Evolutionary conservation across 2,113 vertebrate genomes (phyloP).

Genomic region (Aplodontia rufa): DNA sequence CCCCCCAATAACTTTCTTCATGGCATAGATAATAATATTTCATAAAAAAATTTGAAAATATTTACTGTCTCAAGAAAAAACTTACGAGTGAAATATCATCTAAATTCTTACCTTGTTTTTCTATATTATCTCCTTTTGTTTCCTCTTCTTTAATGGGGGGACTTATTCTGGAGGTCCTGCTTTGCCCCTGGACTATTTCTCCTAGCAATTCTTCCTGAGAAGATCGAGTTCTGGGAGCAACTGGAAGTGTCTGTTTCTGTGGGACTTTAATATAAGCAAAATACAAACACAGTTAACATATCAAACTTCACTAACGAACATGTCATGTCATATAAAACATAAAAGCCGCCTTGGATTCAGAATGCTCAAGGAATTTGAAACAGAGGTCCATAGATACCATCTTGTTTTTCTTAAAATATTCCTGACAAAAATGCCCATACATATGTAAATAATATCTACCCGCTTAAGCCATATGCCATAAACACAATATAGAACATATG

Average conservation of each 20-base stretch:
- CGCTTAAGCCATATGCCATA: background rate
- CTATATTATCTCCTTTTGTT: slow-evolving; percentile 80
- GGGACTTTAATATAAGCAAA: slow-evolving; percentile 84
- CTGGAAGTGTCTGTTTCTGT: slow-evolving; percentile 95
- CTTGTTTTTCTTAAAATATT: background rate
- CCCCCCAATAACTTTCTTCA: background rate
- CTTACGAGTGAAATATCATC: slow-evolving; percentile 29
- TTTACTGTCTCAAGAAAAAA: background rate
- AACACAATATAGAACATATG: background rate
- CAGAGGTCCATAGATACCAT: background rate
- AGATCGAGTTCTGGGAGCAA: slow-evolving; percentile 93
- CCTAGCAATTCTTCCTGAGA: slow-evolving; percentile 89
- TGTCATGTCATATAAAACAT: background rate
- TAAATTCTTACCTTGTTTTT: slow-evolving; percentile 85
- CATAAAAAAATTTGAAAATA: background rate
- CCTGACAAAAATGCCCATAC: background rate
- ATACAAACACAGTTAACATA: background rate
- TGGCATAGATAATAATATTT: background rate
- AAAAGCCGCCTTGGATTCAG: background rate
- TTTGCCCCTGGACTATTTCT: slow-evolving; percentile 92
- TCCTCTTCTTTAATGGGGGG: slow-evolving; percentile 85
- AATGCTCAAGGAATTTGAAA: background rate
- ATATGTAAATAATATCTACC: background rate
- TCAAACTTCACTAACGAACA: background rate
- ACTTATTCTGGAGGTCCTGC: slow-evolving; percentile 85